Conservation (phyloP, 1,140 invertebrate genomes). For the Drosophila leontia region DNA sequence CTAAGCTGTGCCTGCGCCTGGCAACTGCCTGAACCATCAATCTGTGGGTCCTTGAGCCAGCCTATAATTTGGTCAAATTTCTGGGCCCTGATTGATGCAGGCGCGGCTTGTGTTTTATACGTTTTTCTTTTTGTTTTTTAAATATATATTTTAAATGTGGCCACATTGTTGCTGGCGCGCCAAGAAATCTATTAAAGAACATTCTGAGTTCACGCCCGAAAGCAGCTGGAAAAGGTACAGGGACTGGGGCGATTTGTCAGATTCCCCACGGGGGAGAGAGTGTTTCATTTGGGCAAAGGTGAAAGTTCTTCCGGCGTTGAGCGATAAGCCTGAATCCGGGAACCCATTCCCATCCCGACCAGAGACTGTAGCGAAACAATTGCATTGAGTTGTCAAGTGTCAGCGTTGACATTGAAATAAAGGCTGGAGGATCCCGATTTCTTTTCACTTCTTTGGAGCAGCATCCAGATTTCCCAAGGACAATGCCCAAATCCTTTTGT, state of each 20-base stretch:
- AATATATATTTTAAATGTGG: conserved; percentile 29
- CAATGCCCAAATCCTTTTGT: conserved; percentile 54
- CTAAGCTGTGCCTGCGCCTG: conserved; percentile 29
- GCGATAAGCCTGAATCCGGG: conserved; percentile 58
- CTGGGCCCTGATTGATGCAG: conserved; percentile 70
- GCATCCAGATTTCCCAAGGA: conserved; percentile 32
- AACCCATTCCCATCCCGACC: conserved; percentile 17
- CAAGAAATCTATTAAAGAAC: conserved; percentile 71
- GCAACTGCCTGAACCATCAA: conserved; percentile 38
- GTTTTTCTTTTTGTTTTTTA: background rate
- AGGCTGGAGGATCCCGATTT: conserved; percentile 12
- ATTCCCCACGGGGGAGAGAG: conserved; percentile 3
- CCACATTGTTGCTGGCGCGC: conserved; percentile 71
- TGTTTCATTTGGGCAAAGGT: conserved; percentile 42
- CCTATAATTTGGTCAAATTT: conserved; percentile 80
- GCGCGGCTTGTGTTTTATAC: conserved; percentile 22
- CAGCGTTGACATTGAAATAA: conserved; percentile 77
- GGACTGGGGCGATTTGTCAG: conserved; percentile 45
- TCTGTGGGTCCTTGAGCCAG: conserved; percentile 39
- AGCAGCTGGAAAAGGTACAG: conserved; percentile 39
- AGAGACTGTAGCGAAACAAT: conserved; percentile 37
- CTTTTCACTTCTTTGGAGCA: conserved; percentile 35
- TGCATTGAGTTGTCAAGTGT: conserved; percentile 82
- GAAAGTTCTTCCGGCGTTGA: conserved; percentile 79
- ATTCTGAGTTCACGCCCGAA: conserved; percentile 35